phyloP scores from a whole-genome alignment of 1,140 invertebrate species.

The Penaeus indicus region DNA sequence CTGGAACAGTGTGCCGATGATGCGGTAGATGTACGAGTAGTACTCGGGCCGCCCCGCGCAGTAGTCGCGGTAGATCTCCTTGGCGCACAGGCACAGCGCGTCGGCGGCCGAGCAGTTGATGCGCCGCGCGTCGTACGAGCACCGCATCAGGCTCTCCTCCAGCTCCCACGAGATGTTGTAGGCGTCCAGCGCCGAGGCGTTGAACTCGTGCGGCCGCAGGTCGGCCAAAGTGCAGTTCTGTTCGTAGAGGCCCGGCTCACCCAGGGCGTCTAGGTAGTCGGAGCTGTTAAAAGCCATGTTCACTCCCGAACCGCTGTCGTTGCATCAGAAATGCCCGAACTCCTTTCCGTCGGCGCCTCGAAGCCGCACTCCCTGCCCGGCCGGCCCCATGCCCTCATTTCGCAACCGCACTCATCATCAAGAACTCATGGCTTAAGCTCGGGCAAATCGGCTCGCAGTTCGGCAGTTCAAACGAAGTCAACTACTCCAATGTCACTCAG shows the following conservation, averaged over 20 bases:
- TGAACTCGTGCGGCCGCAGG: constrained; percentile 20
- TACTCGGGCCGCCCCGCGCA: constrained; percentile 68
- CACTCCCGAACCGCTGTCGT: not conserved
- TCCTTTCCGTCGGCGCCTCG: no score
- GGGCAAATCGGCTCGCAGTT: no score
- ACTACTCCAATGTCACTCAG: no score
- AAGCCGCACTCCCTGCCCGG: no score
- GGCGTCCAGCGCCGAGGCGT: constrained; percentile 20
- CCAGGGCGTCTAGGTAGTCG: not conserved
- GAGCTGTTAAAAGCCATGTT: not conserved
- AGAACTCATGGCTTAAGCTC: no score
- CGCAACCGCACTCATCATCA: no score
- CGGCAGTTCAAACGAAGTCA: no score
- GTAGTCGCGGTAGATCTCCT: constrained; percentile 47
- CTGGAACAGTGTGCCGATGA: constrained; percentile 76
- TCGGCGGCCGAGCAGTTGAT: constrained; percentile 45
- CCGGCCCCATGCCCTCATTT: no score
- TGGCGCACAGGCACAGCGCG: constrained; percentile 53
- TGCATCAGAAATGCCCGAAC: no score
- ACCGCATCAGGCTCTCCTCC: constrained; percentile 22
- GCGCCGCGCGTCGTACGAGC: constrained; percentile 14
- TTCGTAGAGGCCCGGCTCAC: not conserved
- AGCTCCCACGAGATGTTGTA: constrained; percentile 18
- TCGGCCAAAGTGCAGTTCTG: constrained; percentile 49
- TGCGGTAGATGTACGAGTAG: constrained; percentile 73